Evolutionary conservation across 2,797 vertebrate genomes (phyloP), one percentile per base, ranked within the genome.

Genomic region (Galagoides demidoff): DNA sequence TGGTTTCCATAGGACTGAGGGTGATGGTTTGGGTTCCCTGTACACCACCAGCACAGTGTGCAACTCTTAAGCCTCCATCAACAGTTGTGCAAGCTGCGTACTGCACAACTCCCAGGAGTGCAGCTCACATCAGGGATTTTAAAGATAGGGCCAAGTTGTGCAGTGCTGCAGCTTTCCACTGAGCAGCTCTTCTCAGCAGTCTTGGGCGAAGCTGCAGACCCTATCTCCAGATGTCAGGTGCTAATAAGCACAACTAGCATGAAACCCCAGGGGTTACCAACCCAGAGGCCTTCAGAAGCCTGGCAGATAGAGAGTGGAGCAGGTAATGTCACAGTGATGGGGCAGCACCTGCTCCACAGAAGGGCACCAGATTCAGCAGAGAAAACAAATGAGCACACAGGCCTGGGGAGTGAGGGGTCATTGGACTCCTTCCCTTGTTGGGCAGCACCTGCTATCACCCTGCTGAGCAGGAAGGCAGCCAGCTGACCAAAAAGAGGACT

Each of bases 181-280:
- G n/a, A 83, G 31, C 74, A 45, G n/a, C 84, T 92, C 45, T 43
- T 83, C 66, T 57, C 9, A 39, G 31, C 31, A 34, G 20, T 49
- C 70, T 23, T 74, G n/a, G 10, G 31, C 92, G 31, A 96, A 43
- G 19, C 70, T 70, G 86, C 70, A 89, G 85, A 76, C 52, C 39
- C 20, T 2, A 2, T 68, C 20, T 63, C 23, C 37, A 66, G 23
- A 31, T 19, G 5, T 34, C 5, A 92, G 13, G 55, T 55, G 34
- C 57, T 83, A 5, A 34, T 31, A 55, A 70, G 45, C 57, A 17
- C 8, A 34, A 7, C 34, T 43, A 29, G 25, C 52, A 49, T 29
- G 88, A 39, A 79, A 29, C 85, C 29, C 27, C 61, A 31, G 55
- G 23, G 17, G 8, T 94, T 66, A 52, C 79, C 71, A 93, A 49